phyloP scores from a whole-genome alignment of 2,888 invertebrate genomes.

The Frankliniella intonsa region DNA sequence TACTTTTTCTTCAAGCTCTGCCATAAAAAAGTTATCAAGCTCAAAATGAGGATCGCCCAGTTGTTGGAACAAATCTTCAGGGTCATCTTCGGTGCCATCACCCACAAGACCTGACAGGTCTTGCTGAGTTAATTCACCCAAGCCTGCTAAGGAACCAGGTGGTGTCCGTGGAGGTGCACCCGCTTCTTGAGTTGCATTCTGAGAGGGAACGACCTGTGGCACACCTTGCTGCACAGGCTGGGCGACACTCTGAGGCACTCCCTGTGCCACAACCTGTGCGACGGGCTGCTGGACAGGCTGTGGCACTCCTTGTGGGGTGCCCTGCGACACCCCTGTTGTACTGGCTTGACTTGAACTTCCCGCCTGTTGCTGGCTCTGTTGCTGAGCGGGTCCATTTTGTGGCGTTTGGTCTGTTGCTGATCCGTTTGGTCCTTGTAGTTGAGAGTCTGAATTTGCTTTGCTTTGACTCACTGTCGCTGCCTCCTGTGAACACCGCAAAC shows the following conservation, averaged over 20 bases:
- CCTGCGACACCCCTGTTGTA: not conserved
- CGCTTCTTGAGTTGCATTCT: conserved; percentile 34
- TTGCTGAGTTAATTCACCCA: conserved; percentile 61
- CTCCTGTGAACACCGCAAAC: conserved; percentile 28
- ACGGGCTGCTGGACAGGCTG: not conserved
- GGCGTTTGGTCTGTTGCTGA: not conserved
- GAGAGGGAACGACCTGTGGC: too few relatives aligned
- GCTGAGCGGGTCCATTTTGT: not conserved
- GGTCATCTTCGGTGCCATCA: conserved; percentile 59
- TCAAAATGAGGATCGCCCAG: conserved; percentile 80
- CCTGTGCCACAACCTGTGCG: not conserved
- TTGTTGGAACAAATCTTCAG: conserved; percentile 76
- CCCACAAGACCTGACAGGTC: conserved; percentile 65
- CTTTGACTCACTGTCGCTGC: conserved; percentile 21
- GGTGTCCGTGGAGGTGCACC: conserved; percentile 42
- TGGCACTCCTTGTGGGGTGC: not conserved
- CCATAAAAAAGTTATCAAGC: conserved; percentile 57
- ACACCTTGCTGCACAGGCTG: too few relatives aligned
- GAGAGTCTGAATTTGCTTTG: not conserved
- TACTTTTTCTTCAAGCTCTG: conserved; percentile 43
- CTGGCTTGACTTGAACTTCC: not conserved
- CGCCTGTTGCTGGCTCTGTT: not conserved
- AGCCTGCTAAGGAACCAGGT: conserved; percentile 30
- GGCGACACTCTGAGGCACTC: not conserved
- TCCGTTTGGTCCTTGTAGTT: conserved; percentile 12